phyloP scores from a whole-genome alignment of 2,113 vertebrate species.

The Ginglymostoma cirratum region DNA sequence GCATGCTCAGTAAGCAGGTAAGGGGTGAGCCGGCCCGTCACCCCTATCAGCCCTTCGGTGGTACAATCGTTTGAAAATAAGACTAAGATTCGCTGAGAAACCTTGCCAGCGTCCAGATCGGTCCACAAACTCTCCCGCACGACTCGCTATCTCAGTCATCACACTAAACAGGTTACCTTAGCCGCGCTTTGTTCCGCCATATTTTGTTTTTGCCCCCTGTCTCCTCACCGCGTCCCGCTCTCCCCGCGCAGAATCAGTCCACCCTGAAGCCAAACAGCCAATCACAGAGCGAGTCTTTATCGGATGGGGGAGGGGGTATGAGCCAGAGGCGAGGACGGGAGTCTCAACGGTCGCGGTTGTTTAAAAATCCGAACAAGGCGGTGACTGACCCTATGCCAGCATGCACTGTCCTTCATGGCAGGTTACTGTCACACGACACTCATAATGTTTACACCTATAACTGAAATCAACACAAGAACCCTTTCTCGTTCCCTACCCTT shows the following conservation, averaged over 20 bases:
- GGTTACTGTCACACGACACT: neutral
- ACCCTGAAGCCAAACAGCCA: neutral
- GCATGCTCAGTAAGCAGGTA: neutral
- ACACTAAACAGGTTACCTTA: neutral
- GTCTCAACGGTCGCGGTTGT: neutral
- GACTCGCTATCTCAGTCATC: neutral
- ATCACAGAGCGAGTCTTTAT: neutral
- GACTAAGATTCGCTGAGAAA: neutral
- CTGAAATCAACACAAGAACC: neutral
- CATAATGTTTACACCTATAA: neutral
- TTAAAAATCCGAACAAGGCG: neutral
- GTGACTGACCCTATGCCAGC: no score
- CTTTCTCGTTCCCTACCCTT: neutral
- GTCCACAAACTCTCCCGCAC: neutral
- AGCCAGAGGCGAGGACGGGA: neutral
- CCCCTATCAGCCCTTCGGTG: neutral
- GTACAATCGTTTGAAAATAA: no score
- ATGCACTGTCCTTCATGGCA: neutral
- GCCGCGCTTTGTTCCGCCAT: conserved; percentile 37
- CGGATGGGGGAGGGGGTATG: neutral
- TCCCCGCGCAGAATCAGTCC: neutral
- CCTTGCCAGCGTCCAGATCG: no score
- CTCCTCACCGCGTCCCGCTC: neutral
- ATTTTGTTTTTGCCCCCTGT: neutral
- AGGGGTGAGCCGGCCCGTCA: neutral